These are phyloP conservation scores for Caradrina kadenii DNA, from an alignment of 2,888 invertebrate species.

Conservation along the genomic window DNA sequence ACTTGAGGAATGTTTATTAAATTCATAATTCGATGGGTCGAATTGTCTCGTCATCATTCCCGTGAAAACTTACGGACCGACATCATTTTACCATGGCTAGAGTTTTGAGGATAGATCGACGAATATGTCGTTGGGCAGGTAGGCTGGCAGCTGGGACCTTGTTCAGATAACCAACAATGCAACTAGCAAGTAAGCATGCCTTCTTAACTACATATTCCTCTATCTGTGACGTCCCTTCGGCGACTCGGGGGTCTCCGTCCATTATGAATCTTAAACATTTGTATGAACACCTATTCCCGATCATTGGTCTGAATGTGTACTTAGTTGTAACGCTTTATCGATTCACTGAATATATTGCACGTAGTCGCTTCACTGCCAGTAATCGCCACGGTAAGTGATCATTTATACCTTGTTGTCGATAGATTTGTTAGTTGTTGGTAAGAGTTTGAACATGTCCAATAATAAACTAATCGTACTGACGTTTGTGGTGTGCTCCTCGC, in stretches of 20 bases:
- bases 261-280: constrained; percentile 13
- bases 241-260: background rate
- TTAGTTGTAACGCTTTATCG: constrained; percentile 50
- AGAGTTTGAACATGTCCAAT: constrained; percentile 46
- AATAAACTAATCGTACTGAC: constrained; percentile 68
- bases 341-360: constrained; percentile 75
- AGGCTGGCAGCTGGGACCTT: too few species aligned
- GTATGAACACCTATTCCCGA: constrained; percentile 4
- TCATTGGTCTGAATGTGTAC: constrained; percentile 17
- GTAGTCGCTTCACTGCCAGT: constrained; percentile 66
- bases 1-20: constrained; percentile 29
- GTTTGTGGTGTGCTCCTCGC: constrained; percentile 29
- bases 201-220: background rate
- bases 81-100: background rate
- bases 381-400: constrained; percentile 61
- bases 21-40: constrained; percentile 18
- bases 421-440: constrained; percentile 21
- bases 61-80: background rate
- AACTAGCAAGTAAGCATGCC: too few species aligned
- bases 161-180: too few species aligned
- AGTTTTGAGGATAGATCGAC: too few species aligned
- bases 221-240: background rate
- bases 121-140: too few species aligned
- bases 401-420: constrained; percentile 45
- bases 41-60: constrained; percentile 13